A percentile compares a stretch with the other conserved stretches of the same genome.
Conservation (phyloP, 2,797 vertebrate genomes). For the Tragopan temminckii region DNA sequence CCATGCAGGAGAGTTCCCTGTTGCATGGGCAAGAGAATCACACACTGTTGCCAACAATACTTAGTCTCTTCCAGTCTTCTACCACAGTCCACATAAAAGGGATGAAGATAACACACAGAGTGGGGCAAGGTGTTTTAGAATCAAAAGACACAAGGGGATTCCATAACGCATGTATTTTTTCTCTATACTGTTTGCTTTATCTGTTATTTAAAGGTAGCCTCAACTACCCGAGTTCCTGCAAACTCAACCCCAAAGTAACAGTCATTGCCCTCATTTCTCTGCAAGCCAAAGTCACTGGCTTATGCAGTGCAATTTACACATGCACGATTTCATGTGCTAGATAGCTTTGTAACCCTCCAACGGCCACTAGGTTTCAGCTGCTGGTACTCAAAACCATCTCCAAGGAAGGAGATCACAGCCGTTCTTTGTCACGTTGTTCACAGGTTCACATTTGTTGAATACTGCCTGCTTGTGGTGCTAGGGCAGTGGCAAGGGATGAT, state of each 20-base stretch:
- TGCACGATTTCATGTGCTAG: not conserved
- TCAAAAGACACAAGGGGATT: not conserved
- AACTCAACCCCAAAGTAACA: not conserved
- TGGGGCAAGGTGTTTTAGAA: not conserved
- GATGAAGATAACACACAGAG: not conserved
- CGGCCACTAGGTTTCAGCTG: not conserved
- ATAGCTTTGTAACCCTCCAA: not conserved
- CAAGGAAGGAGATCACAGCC: not conserved
- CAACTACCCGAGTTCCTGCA: not conserved
- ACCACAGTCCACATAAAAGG: not conserved
- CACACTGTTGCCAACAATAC: accelerated
- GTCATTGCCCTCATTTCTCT: not conserved
- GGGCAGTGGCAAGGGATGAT: not conserved
- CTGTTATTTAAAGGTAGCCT: not conserved
- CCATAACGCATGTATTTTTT: not conserved
- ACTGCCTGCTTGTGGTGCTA: not conserved
- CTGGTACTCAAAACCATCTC: not conserved
- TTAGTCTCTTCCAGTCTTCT: not conserved
- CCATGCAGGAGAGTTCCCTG: accelerated
- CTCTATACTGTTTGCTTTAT: not conserved
- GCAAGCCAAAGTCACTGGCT: not conserved
- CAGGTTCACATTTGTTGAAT: not conserved
- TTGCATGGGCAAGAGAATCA: not conserved
- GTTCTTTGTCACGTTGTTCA: not conserved
- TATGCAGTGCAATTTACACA: accelerated